These are phyloP conservation scores for Rhincodon typus DNA, from an alignment of 2,797 vertebrate genomes.

Conservation along the genomic window DNA sequence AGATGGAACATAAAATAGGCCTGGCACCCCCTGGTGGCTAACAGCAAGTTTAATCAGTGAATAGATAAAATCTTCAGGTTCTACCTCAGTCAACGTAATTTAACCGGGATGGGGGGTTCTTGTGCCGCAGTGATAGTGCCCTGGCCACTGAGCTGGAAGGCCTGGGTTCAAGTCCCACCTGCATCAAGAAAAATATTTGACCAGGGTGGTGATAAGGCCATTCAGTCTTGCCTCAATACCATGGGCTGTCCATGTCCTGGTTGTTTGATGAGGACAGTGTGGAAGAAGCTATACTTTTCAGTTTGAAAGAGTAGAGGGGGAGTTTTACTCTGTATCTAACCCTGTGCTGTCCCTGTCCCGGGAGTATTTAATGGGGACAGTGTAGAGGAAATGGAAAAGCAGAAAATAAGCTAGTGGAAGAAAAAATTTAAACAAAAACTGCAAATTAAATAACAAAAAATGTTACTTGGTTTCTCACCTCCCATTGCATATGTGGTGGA, in stretches of 20 bases:
- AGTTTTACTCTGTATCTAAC: neutral
- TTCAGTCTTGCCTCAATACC: too few relatives aligned
- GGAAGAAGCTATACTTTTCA: neutral
- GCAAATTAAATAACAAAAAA: neutral
- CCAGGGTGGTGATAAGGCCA: neutral
- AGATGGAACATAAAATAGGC: neutral
- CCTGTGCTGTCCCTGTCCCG: neutral
- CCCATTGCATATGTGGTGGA: constrained; percentile 89
- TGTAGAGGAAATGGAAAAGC: neutral
- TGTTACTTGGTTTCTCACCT: constrained; percentile 64
- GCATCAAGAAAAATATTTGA: too few relatives aligned
- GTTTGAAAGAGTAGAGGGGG: neutral
- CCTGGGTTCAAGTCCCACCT: too few relatives aligned
- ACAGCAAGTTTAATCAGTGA: neutral
- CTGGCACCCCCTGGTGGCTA: neutral
- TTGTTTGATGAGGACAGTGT: neutral
- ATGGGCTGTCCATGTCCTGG: neutral
- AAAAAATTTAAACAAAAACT: neutral
- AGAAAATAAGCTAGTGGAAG: too few relatives aligned
- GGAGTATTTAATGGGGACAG: neutral
- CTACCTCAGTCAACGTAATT: neutral
- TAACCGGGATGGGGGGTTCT: neutral
- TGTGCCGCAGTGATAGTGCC: too few relatives aligned
- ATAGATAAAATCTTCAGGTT: neutral
- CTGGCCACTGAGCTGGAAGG: too few relatives aligned